Conservation (phyloP, 2,888 invertebrate species). For the Myathropa florea region DNA sequence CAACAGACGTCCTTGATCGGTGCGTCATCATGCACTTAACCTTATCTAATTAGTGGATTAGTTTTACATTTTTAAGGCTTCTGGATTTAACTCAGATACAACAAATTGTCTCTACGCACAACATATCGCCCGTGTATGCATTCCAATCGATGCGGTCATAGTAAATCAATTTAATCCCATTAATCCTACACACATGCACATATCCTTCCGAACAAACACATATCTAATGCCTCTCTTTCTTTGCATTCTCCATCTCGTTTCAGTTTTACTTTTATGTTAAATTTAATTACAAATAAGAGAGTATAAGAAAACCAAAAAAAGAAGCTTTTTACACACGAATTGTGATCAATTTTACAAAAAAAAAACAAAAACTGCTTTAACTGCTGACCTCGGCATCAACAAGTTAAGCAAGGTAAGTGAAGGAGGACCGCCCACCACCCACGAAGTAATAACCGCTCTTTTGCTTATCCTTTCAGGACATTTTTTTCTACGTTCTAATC, state of each 20-base stretch:
- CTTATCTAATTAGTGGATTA: slow-evolving; percentile 52
- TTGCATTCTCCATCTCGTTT: slow-evolving; percentile 30
- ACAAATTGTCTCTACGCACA: neutral
- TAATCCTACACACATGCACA: slow-evolving; percentile 21
- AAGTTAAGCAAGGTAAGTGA: slow-evolving; percentile 48
- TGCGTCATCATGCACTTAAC: slow-evolving; percentile 14
- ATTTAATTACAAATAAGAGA: slow-evolving; percentile 56
- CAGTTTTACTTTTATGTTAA: slow-evolving; percentile 64
- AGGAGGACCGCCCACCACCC: neutral
- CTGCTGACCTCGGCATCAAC: slow-evolving; percentile 43
- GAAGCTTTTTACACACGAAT: slow-evolving; percentile 45
- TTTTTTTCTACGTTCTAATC: slow-evolving; percentile 12
- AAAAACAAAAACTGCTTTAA: slow-evolving; percentile 50
- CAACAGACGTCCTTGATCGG: neutral
- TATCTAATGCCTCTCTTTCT: slow-evolving; percentile 34
- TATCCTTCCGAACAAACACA: neutral
- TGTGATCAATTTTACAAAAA: slow-evolving; percentile 71
- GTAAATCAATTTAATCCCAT: slow-evolving; percentile 52
- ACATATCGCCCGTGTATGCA: slow-evolving; percentile 17
- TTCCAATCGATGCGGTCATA: slow-evolving; percentile 22
- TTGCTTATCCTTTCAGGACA: slow-evolving; percentile 27
- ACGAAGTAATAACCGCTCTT: neutral
- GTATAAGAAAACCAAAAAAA: slow-evolving; percentile 42
- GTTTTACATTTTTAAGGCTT: slow-evolving; percentile 37
- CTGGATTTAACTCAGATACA: slow-evolving; percentile 7